Conservation (phyloP, 2,888 invertebrate species). For the Rotaria sp. region DNA sequence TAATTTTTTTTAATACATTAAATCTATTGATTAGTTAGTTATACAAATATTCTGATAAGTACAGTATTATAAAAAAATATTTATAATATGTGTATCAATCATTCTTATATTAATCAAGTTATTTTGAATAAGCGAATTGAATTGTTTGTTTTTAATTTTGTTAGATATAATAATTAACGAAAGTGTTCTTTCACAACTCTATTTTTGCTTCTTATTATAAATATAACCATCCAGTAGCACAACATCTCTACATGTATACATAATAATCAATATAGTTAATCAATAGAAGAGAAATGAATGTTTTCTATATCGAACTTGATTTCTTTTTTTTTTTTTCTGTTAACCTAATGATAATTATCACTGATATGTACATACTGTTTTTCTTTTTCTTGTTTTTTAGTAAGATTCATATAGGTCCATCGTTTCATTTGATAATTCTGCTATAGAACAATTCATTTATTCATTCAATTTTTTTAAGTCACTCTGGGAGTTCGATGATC, state of each 20-base stretch:
- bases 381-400: not conserved
- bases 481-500: not conserved
- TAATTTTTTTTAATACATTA: too few relatives aligned
- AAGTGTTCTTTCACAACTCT: not conserved
- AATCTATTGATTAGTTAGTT: too few relatives aligned
- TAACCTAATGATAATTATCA: too few relatives aligned
- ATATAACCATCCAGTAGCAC: too few relatives aligned
- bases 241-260: not conserved
- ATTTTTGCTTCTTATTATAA: not conserved
- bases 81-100: too few relatives aligned
- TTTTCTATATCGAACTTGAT: too few relatives aligned
- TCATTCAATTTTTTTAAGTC: not conserved
- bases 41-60: too few relatives aligned
- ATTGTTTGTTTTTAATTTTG: not conserved
- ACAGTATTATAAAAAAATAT: too few relatives aligned
- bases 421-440: not conserved
- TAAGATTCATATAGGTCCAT: not conserved
- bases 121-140: not conserved
- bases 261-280: not conserved
- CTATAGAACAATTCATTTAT: not conserved
- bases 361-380: too few relatives aligned
- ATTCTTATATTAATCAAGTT: not conserved
- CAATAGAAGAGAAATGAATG: too few relatives aligned
- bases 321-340: too few relatives aligned
- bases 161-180: not conserved